Evolutionary conservation across 1,140 invertebrate genomes (phyloP).

Genomic region (Tetranychus urticae): DNA sequence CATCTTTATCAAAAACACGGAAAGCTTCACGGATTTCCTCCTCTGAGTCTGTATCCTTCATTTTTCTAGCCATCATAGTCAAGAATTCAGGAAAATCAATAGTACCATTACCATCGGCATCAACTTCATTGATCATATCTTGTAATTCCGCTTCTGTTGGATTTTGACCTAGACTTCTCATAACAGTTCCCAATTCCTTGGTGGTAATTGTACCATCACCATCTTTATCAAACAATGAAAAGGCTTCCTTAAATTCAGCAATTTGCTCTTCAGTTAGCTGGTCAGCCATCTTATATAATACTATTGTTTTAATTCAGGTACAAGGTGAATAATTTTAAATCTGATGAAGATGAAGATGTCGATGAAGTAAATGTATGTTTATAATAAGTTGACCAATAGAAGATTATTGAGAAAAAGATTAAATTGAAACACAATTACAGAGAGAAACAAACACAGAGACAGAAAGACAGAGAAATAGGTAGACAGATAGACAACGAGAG

Average conservation of each 20-base stretch:
- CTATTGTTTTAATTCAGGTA: too few species aligned
- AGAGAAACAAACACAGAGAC: too few species aligned
- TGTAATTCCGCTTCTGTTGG: slow-evolving; percentile 97
- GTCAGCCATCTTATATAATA: not conserved
- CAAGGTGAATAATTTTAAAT: too few species aligned
- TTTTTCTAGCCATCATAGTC: slow-evolving; percentile 97
- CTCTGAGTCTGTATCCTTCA: slow-evolving; percentile 96
- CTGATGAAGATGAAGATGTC: too few species aligned
- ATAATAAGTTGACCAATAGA: too few species aligned
- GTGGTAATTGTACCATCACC: slow-evolving; percentile 99
- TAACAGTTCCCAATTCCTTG: slow-evolving; percentile 96
- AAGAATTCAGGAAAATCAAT: slow-evolving; percentile 98
- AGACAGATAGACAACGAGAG: too few species aligned
- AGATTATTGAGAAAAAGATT: too few species aligned
- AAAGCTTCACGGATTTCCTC: slow-evolving; percentile 96
- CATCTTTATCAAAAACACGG: slow-evolving; percentile 94
- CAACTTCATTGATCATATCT: slow-evolving; percentile 99
- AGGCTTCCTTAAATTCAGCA: slow-evolving; percentile 90
- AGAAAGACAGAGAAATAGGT: too few species aligned
- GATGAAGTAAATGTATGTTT: too few species aligned
- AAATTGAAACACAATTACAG: too few species aligned
- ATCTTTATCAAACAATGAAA: slow-evolving; percentile 97
- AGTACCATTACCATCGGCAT: slow-evolving; percentile 98
- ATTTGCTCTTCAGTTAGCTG: not conserved
- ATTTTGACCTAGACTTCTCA: slow-evolving; percentile 95